Conservation (phyloP, 2,113 vertebrate species). For the Pollachius pollachius region DNA sequence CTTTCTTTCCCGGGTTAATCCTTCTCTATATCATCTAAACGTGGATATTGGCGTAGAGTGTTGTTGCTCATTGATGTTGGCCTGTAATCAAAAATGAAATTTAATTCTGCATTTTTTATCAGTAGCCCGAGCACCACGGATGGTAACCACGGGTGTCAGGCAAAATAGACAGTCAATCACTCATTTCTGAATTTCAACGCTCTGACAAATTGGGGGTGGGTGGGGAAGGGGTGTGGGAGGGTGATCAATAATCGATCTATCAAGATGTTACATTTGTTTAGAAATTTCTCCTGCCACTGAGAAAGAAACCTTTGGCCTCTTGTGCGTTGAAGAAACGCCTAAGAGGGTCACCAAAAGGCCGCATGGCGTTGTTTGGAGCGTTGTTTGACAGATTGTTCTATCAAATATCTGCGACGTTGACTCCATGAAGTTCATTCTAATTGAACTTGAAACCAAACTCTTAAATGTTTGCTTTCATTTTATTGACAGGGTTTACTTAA, state of each 20-base stretch:
- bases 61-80: too few species aligned
- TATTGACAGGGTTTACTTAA: too few species aligned
- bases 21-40: too few species aligned
- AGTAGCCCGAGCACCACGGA: too few species aligned
- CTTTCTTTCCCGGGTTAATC: too few species aligned
- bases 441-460: conserved; percentile 46
- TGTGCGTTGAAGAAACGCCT: conserved; percentile 23
- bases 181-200: too few species aligned
- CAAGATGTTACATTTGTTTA: conserved; percentile 4
- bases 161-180: too few species aligned
- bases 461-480: neutral
- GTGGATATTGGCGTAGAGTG: too few species aligned
- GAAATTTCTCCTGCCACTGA: conserved; percentile 21
- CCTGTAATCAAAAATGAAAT: too few species aligned
- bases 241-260: neutral
- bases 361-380: conserved; percentile 58
- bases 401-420: conserved; percentile 35
- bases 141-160: too few species aligned
- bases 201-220: neutral
- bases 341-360: conserved; percentile 61
- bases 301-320: conserved; percentile 29
- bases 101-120: too few species aligned
- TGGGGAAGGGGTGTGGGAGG: neutral
- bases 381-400: conserved; percentile 51
- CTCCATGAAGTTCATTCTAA: conserved; percentile 12